Evolutionary conservation across 2,113 vertebrate genomes (phyloP).

Genomic region (Xiphophorus hellerii): DNA sequence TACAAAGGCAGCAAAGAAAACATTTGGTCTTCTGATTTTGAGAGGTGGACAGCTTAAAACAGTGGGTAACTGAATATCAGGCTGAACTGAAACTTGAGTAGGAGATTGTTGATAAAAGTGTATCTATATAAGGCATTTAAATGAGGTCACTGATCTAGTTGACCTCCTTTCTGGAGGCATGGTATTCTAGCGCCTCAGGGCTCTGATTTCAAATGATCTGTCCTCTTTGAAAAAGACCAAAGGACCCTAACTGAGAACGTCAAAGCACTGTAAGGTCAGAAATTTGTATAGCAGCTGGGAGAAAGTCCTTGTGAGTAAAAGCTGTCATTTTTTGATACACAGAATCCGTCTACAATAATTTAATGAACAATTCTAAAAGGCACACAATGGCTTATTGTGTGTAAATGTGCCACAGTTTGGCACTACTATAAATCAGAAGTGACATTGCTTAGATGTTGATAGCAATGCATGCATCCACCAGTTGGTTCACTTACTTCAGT

Average conservation of each 20-base stretch:
- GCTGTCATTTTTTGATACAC: slow-evolving; percentile 2
- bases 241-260: not conserved
- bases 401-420: not conserved
- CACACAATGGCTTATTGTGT: not conserved
- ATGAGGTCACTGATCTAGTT: not conserved
- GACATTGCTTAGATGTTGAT: slow-evolving; percentile 8
- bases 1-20: not conserved
- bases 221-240: slow-evolving; percentile 12
- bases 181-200: not conserved
- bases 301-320: not conserved
- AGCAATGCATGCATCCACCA: slow-evolving; percentile 20
- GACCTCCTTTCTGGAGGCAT: not conserved
- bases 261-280: slow-evolving; percentile 3
- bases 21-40: no score
- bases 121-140: not conserved
- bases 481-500: slow-evolving; percentile 40
- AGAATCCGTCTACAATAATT: not conserved
- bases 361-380: slow-evolving; percentile 5
- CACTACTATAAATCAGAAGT: slow-evolving; percentile 6
- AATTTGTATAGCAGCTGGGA: not conserved
- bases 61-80: not conserved
- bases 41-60: not conserved
- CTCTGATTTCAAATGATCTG: not conserved
- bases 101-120: not conserved
- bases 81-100: not conserved